phyloP scores from a whole-genome alignment of 2,888 invertebrate species.

The Lepeophtheirus nordmannii region DNA sequence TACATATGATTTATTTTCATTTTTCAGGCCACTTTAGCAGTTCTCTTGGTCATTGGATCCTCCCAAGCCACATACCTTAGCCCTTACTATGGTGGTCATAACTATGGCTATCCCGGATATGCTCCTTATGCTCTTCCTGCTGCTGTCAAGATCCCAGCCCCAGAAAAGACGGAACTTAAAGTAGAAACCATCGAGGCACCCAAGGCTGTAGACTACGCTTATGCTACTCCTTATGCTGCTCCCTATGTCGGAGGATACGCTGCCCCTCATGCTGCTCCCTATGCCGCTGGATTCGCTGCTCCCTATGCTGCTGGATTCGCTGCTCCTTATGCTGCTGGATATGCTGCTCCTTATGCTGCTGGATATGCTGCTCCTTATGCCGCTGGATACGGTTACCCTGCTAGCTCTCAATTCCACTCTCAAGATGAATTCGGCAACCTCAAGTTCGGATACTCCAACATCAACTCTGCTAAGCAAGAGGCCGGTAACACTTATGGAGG shows the following conservation, averaged over 20 bases:
- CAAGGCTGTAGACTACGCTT: conserved; percentile 1
- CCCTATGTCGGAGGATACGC: neutral
- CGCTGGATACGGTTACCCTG: neutral
- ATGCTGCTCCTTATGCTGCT: conserved; percentile 1
- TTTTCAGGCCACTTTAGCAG: neutral
- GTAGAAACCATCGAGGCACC: neutral
- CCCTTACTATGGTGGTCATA: neutral
- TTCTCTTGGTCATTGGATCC: neutral
- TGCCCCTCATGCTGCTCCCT: conserved; percentile 15
- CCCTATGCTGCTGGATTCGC: neutral
- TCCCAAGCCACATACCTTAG: neutral
- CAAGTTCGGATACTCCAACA: conserved; percentile 23
- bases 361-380: no score
- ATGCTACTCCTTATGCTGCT: neutral
- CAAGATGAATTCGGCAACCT: conserved; percentile 23
- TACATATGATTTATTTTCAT: neutral
- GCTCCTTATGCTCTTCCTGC: conserved; percentile 9
- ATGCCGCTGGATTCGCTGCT: neutral
- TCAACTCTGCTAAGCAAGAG: conserved; percentile 20
- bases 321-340: neutral
- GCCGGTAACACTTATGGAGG: conserved; percentile 20
- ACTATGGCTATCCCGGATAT: neutral
- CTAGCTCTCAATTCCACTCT: conserved; percentile 16
- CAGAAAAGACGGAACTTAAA: neutral
- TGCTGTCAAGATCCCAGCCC: neutral